Evolutionary conservation across 2,888 invertebrate genomes (phyloP), one percentile per base, ranked within the genome.

Genomic region (Gari tellinella): DNA sequence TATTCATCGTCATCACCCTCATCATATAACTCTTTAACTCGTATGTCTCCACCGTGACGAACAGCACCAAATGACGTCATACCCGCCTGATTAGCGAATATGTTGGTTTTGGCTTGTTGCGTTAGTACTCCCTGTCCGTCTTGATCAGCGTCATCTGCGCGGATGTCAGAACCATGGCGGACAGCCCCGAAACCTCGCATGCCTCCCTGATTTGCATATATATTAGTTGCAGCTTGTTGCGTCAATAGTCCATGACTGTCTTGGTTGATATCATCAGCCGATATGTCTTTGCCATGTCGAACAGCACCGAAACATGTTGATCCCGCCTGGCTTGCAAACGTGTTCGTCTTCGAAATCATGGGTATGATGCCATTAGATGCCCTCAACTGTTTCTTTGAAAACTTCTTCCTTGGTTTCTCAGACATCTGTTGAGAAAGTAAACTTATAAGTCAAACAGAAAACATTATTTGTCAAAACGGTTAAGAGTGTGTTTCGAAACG

Each of bases 381-480:
- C 46, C 85, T 81, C 64, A 88, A 76, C 74, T 91, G 90, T 66
- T 90, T 90, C 19, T 83, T 80, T 8, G 90, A 84, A 76, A 91
- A 92, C 38, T 89, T 72, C 40, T 72, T 61, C 25, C 46, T 68
- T 21, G 68, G 65, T 37, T 77, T 40, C 12, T 41, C 23, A 8
- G 55, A 21, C 70, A 64, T 64, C 51, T 64, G 58, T 49, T 53
- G 25, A 1, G 51, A 15, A 31, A 12, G 38, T 5, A 55, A 31
- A 10, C 31, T 7, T 31, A 31, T 31, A 10, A 31, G 31, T 31
- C 31, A n/a, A n/a, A n/a, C n/a, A n/a, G n/a, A n/a, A n/a, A n/a
- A n/a, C n/a, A n/a, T n/a, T n/a, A n/a, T n/a, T n/a, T n/a, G n/a
- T n/a, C n/a, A n/a, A n/a, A n/a, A n/a, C n/a, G n/a, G n/a, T n/a